Evolutionary conservation across 2,113 vertebrate genomes (phyloP).

Genomic region (Hemiprocne comata): DNA sequence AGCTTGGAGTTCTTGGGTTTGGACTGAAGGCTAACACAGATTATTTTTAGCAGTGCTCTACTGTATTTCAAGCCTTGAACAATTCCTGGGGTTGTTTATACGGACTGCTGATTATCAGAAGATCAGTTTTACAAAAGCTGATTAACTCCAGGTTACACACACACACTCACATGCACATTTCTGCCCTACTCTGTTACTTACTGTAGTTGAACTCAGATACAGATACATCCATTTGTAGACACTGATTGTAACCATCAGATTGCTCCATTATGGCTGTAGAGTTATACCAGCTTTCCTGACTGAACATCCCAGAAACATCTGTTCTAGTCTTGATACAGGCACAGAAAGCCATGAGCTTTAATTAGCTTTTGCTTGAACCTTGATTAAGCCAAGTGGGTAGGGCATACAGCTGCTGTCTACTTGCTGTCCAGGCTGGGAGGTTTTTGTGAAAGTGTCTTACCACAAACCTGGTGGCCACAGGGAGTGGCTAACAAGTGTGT

Average conservation of each 20-base stretch:
- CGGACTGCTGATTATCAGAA: not conserved
- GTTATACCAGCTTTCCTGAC: not conserved
- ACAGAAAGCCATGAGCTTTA: not conserved
- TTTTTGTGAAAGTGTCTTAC: not conserved
- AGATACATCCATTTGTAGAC: not conserved
- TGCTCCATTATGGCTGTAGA: not conserved
- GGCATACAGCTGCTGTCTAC: not conserved
- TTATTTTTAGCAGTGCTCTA: not conserved
- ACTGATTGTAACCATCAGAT: not conserved
- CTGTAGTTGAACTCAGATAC: not conserved
- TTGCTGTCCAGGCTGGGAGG: not conserved
- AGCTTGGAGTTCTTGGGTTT: not conserved
- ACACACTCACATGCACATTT: rapidly evolving
- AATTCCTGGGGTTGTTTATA: not conserved
- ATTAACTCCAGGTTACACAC: not conserved
- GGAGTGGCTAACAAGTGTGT: not conserved
- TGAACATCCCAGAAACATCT: not conserved
- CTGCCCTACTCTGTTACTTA: not conserved
- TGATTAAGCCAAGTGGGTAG: not conserved
- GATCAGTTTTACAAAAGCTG: not conserved
- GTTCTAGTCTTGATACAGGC: not conserved
- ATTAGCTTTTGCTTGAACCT: not conserved
- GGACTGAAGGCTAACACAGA: not conserved
- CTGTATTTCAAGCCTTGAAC: not conserved
- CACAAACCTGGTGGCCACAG: not conserved